Percentiles rank a stretch among this genome's conserved stretches.
phyloP scores from a whole-genome alignment of 2,797 vertebrate species.

The Falco rusticolus region DNA sequence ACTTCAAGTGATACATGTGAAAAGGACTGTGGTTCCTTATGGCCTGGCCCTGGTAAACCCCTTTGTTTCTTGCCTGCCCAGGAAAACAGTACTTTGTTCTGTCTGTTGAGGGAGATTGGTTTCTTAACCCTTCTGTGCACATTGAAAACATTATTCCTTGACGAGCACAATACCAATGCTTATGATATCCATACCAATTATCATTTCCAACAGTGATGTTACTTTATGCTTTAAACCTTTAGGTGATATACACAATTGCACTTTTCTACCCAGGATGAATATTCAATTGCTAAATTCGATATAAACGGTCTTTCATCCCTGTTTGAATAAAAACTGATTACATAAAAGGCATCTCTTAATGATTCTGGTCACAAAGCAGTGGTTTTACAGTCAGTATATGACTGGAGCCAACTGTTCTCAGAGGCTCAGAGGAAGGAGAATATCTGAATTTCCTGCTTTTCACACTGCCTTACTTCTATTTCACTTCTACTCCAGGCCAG shows the following conservation, averaged over 20 bases:
- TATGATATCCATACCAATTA: not conserved
- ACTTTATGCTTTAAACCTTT: not conserved
- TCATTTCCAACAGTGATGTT: not conserved
- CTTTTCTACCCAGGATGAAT: not conserved
- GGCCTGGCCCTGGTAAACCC: not conserved
- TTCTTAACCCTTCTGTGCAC: not conserved
- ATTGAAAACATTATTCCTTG: not conserved
- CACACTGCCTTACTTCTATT: not conserved
- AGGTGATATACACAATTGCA: not conserved
- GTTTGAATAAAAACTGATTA: constrained; percentile 44
- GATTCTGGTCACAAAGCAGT: constrained; percentile 55
- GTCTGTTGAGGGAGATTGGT: not conserved
- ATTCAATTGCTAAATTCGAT: constrained; percentile 40
- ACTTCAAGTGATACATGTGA: not conserved
- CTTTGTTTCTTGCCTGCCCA: not conserved
- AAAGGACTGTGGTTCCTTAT: not conserved
- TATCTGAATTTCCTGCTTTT: not conserved
- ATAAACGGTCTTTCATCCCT: constrained; percentile 34
- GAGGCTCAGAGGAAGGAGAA: not conserved
- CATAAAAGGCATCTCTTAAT: constrained; percentile 54
- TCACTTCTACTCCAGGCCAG: not conserved
- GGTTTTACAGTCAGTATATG: constrained; percentile 43
- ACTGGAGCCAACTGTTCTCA: constrained; percentile 41
- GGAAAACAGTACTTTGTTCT: not conserved
- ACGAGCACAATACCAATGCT: not conserved